Conservation (phyloP, 2,888 invertebrate species). For the Nephrotoma guestfalica region DNA sequence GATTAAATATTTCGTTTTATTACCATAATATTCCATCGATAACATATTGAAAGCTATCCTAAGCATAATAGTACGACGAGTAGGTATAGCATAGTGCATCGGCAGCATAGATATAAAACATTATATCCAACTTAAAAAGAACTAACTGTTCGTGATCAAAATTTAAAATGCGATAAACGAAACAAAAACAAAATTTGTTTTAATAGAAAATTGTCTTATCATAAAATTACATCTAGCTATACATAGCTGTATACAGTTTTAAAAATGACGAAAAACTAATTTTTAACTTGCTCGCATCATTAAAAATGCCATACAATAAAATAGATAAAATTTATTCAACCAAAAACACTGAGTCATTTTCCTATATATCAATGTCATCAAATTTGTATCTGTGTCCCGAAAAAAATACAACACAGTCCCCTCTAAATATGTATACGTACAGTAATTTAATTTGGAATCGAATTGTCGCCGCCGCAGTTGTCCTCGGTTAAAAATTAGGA, state of each 20-base stretch:
- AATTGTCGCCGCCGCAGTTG: background rate
- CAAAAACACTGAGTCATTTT: background rate
- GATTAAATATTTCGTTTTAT: background rate
- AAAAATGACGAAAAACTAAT: background rate
- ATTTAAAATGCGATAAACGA: background rate
- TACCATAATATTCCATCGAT: background rate
- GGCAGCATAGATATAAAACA: background rate
- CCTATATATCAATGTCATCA: background rate
- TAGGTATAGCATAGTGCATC: background rate
- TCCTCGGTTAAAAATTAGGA: background rate
- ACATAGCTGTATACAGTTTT: background rate
- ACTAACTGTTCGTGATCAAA: background rate
- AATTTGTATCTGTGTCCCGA: background rate
- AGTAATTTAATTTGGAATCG: background rate
- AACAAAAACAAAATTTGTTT: background rate
- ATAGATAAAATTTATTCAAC: background rate
- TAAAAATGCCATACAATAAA: background rate
- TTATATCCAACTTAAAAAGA: background rate
- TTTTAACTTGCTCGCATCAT: background rate
- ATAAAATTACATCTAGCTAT: background rate
- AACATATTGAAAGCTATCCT: background rate
- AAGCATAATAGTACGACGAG: background rate
- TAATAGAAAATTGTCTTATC: background rate
- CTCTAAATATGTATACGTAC: background rate
- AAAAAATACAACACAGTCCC: background rate